Evolutionary conservation across 2,797 vertebrate genomes (phyloP).

Genomic region (Mionectes olivaceus): DNA sequence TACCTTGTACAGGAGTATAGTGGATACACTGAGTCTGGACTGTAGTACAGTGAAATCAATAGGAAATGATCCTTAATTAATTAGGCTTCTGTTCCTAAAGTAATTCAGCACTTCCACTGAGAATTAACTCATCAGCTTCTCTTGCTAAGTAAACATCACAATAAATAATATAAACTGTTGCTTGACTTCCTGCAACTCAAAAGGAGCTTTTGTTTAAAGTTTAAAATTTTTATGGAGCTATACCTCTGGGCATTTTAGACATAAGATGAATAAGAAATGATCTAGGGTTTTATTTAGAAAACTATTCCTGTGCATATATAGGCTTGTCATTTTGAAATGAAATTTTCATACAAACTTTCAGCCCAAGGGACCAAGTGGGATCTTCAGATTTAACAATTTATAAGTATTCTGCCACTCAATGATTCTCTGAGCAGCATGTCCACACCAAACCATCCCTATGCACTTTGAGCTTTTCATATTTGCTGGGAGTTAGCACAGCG

Average conservation of each 20-base stretch:
- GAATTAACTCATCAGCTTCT: constrained; percentile 39
- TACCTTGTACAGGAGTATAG: background rate
- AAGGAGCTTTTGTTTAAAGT: constrained; percentile 55
- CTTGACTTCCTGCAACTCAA: constrained; percentile 29
- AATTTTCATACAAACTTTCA: constrained; percentile 36
- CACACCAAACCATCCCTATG: background rate
- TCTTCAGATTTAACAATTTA: constrained; percentile 50
- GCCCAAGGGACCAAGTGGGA: background rate
- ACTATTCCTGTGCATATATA: background rate
- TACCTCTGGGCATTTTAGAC: constrained; percentile 46
- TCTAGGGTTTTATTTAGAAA: constrained; percentile 54
- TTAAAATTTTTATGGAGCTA: constrained; percentile 51
- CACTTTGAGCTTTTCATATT: background rate
- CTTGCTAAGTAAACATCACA: constrained; percentile 37
- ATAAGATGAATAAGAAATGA: constrained; percentile 56
- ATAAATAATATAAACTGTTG: constrained; percentile 50
- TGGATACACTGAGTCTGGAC: background rate
- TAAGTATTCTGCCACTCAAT: constrained; percentile 18
- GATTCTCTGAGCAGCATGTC: background rate
- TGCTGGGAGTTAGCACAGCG: background rate
- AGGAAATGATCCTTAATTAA: constrained; percentile 58
- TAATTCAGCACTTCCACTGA: constrained; percentile 34
- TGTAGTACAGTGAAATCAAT: constrained; percentile 32
- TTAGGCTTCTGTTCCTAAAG: constrained; percentile 35
- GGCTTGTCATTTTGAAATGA: constrained; percentile 41